Base-by-base conservation (phyloP, 2,888 invertebrate genomes). In the Dolichopus griseipennis region DNA sequence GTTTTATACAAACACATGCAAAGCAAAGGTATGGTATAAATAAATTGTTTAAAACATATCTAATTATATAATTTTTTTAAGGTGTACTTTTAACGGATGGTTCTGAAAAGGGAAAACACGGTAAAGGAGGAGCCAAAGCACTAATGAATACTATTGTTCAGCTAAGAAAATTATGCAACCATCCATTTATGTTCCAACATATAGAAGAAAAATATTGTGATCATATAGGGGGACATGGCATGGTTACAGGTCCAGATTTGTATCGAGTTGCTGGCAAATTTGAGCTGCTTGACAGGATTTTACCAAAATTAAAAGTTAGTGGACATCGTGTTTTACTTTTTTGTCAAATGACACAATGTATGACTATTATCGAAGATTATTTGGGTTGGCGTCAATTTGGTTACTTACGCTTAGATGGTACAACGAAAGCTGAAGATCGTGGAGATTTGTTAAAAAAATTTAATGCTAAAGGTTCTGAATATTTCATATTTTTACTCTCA, bases 141-240 rank as follows among this genome's bases (percentile, higher is more conserved):
- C 84, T 99, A 21, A 98, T 98, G 97, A 99, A 99, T 83, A 99
- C 98, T 0, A 97, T 99, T 76, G 97, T 99, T 75, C 99, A 99
- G 82, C 84, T 99, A 74, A 86, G 98, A 72, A 99, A 99, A 83
- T 88, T 99, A 65, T 99, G 98, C 84, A 99, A 99, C 84, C 99
- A 99, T 85, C 99, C 99, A 1, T 99, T 99, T 83, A 97, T 99
- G 94, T 99, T 99, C 85, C 94, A 93, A 79, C 94, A 94, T 77
- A 96, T 99, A 75, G 99, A 99, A 83, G 96, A 97, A 82, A 95
- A 96, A 78, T 95, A 95, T 82, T 93, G 95, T 78, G 95, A 96
- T 77, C 93, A 95, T 77, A 85, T 92, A 67, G 95, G 95, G 68
- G 87, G 88, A 9, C 90, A 90, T 68, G 88, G 90, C 72, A 88